Percentiles rank a stretch among this genome's conserved stretches.
Evolutionary conservation across 2,797 vertebrate species (phyloP).

Genomic region (Perodicticus potto): DNA sequence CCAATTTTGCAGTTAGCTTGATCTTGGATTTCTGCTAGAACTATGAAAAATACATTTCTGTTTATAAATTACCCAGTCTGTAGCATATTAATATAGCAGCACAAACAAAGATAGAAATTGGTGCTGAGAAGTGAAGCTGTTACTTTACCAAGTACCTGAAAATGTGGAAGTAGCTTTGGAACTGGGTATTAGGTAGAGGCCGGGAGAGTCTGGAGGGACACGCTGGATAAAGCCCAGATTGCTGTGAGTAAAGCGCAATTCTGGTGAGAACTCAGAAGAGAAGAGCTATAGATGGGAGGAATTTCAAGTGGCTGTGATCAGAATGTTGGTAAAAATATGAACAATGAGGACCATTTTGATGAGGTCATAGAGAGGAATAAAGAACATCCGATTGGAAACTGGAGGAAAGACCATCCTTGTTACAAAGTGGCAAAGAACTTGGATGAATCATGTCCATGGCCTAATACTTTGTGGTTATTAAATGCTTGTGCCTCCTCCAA

Average conservation of each 20-base stretch:
- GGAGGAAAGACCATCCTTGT: not conserved
- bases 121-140: not conserved
- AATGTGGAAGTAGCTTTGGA: not conserved
- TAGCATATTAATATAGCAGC: not conserved
- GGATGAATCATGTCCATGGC: not conserved
- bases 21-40: not conserved
- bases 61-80: not conserved
- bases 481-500: not conserved
- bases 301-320: not conserved
- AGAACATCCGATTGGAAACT: not conserved
- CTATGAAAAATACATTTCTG: not conserved
- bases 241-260: not conserved
- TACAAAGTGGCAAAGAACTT: not conserved
- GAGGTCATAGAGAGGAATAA: not conserved
- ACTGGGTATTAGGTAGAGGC: not conserved
- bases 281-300: not conserved
- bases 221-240: not conserved
- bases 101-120: not conserved
- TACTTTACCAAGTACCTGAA: not conserved
- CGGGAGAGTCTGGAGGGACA: not conserved
- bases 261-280: not conserved
- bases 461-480: not conserved
- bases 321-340: not conserved
- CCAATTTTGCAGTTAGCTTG: not conserved
- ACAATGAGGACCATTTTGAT: not conserved